Conservation (phyloP, 2,888 invertebrate species). For the Automeris io region DNA sequence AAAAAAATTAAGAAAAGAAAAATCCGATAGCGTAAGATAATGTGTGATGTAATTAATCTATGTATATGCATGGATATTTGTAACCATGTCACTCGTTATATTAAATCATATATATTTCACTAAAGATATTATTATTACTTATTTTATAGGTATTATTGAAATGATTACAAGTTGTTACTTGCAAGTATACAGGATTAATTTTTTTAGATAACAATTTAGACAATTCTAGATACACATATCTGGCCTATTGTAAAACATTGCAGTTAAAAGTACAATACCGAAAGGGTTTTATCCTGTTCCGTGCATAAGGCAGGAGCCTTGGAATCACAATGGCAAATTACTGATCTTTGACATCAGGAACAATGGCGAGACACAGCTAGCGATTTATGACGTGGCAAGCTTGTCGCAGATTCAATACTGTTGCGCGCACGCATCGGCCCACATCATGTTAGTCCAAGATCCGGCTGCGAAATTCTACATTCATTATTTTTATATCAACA, state of each 20-base stretch:
- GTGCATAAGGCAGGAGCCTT: conserved; percentile 24
- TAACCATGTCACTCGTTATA: too few relatives aligned
- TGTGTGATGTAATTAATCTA: too few relatives aligned
- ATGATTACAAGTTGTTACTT: too few relatives aligned
- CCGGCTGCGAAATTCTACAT: conserved; percentile 35
- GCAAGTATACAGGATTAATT: conserved; percentile 14
- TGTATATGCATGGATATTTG: too few relatives aligned
- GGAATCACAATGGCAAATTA: conserved; percentile 68
- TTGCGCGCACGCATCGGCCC: conserved; percentile 38
- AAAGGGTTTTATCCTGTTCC: conserved; percentile 20
- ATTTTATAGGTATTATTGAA: too few relatives aligned
- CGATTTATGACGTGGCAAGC: conserved; percentile 50
- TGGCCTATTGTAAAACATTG: conserved; percentile 30
- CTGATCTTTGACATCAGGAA: conserved; percentile 73
- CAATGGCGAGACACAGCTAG: conserved; percentile 56
- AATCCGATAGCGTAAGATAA: too few relatives aligned
- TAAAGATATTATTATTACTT: too few relatives aligned
- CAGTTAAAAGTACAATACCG: conserved; percentile 28
- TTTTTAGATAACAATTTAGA: conserved; percentile 26
- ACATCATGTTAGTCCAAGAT: conserved; percentile 31
- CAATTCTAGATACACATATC: conserved; percentile 32
- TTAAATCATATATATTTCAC: too few relatives aligned
- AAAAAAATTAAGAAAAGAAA: too few relatives aligned
- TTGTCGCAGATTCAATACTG: conserved; percentile 48
- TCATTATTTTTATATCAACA: too few relatives aligned